Evolutionary conservation across 2,888 invertebrate genomes (phyloP).

Genomic region (Dromius quadrimaculatus): DNA sequence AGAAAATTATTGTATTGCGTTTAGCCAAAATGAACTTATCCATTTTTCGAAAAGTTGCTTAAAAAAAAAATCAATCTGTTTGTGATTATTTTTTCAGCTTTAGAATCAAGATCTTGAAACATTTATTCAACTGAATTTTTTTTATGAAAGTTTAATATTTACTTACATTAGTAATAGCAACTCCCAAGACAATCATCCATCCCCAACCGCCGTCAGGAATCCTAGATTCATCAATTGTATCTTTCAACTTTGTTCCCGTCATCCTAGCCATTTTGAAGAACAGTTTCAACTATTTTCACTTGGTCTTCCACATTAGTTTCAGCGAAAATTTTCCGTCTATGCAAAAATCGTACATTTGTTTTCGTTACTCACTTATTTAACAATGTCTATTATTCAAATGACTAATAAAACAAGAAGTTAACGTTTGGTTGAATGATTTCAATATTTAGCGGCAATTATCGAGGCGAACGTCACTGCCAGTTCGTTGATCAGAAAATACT

Average conservation of each 20-base stretch:
- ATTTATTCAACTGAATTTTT: too few relatives aligned
- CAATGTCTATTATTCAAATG: constrained; percentile 14
- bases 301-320: background rate
- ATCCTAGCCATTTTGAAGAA: background rate
- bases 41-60: too few relatives aligned
- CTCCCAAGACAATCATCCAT: constrained; percentile 78
- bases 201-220: constrained; percentile 82
- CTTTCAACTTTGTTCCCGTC: background rate
- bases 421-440: too few relatives aligned
- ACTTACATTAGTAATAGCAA: constrained; percentile 77
- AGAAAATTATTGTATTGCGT: too few relatives aligned
- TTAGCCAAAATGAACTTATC: too few relatives aligned
- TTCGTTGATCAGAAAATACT: too few relatives aligned
- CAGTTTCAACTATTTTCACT: background rate
- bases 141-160: too few relatives aligned
- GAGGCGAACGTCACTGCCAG: too few relatives aligned
- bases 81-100: background rate
- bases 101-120: background rate
- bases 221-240: constrained; percentile 61
- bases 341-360: constrained; percentile 8
- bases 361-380: background rate
- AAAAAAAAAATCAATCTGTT: background rate
- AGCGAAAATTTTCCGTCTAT: constrained; percentile 11
- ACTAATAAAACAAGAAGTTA: background rate
- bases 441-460: too few relatives aligned